phyloP scores from a whole-genome alignment of 2,797 vertebrate genomes.

The Aldrovandia affinis region DNA sequence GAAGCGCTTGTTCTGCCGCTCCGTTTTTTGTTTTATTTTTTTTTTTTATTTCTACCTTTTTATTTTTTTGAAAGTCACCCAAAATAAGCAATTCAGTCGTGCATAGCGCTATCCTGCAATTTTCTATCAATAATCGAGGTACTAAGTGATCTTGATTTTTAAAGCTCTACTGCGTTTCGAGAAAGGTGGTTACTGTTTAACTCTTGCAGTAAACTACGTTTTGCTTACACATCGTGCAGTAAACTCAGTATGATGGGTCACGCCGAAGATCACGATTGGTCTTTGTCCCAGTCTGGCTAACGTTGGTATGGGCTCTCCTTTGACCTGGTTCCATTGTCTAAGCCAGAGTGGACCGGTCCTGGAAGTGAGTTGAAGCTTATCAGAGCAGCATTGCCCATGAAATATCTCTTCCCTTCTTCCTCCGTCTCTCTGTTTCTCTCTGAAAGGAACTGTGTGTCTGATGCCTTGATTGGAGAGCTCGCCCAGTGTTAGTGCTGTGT shows the following conservation, averaged over 20 bases:
- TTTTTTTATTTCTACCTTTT: too few relatives aligned
- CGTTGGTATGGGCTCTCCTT: background rate
- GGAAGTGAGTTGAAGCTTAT: background rate
- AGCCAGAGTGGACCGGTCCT: background rate
- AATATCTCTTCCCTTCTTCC: background rate
- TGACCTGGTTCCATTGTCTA: background rate
- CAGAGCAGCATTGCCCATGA: background rate
- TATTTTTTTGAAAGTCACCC: too few relatives aligned
- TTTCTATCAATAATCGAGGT: background rate
- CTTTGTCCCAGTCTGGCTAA: background rate
- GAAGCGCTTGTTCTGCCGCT: constrained; percentile 18
- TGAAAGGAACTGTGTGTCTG: background rate
- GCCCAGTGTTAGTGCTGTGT: too few relatives aligned
- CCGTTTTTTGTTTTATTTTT: background rate
- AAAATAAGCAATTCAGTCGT: background rate
- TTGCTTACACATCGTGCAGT: too few relatives aligned
- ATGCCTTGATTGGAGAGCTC: too few relatives aligned
- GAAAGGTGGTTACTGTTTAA: background rate
- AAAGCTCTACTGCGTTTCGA: background rate
- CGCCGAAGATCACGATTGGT: background rate
- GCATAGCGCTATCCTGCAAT: background rate
- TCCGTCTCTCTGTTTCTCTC: too few relatives aligned
- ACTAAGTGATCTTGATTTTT: background rate
- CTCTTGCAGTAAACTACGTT: too few relatives aligned
- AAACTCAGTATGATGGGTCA: background rate